Base-by-base conservation (phyloP, 1,140 invertebrate species). In the Acromyrmex heyeri region DNA sequence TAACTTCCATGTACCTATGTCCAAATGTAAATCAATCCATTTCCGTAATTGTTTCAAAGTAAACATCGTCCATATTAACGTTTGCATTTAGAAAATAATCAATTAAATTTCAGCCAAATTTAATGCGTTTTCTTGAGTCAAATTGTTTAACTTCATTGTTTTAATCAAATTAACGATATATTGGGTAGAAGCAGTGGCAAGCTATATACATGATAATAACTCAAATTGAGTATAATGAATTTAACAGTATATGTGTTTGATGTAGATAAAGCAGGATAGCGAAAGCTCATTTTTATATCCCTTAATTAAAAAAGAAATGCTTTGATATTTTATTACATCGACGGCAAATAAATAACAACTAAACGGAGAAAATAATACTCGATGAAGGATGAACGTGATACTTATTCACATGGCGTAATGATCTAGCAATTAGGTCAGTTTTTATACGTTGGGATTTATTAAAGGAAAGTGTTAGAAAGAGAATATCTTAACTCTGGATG, bases 371-470 rank as follows among this genome's bases (percentile, higher is more conserved):
- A 30, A 48, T 48, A 64, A 65, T 69, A 48, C 10, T 10, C 27
- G 34, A 8, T 12, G 48, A 38, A 7, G 16, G 10, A 6, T 18
- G 30, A 81, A 81, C 16, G 24, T 21, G 30, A 70, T 57, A 48
- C 50, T 55, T 34, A 59, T 81, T 34, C 61, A 27, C 61, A 48
- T 14, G 38, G 16, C 57, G 21, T 57, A 81, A 72, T 18, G 34
- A 65, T 48, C 14, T 38, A 30, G 38, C 24, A 78, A 78, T 78
- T 78, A 78, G 59, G 61, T 65, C 61, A 75, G 72, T 21, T 30
- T 30, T 30, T 75, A 75, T 65, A 79, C n/a, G n/a, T 65, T 18
- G 79, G 12, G 55, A 73, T 44, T 82, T 82, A 82, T 61, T 61
- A 82, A 73, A 82, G 44, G 8, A 62, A 67, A 69, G 62, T 53